Evolutionary conservation across 2,797 vertebrate species (phyloP).

Genomic region (Acomys russatus): DNA sequence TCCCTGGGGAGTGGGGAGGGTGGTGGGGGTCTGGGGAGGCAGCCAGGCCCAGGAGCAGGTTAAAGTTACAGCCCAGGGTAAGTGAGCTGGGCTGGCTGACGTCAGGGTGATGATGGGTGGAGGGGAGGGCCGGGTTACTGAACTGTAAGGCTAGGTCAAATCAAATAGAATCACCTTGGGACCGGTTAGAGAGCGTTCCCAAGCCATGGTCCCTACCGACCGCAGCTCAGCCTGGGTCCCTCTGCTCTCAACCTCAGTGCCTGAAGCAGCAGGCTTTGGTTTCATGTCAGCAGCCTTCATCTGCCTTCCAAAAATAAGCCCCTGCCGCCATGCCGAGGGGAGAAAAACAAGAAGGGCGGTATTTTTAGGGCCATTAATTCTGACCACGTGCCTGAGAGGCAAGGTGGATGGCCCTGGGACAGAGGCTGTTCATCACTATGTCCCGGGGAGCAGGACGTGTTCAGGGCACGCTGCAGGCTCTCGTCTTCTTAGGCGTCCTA

Average conservation of each 20-base stretch:
- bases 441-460: slow-evolving; percentile 92
- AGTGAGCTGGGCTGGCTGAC: slow-evolving; percentile 90
- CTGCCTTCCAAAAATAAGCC: slow-evolving; percentile 98
- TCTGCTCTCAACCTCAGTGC: slow-evolving; percentile 87
- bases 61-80: slow-evolving; percentile 89
- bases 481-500: slow-evolving; percentile 93
- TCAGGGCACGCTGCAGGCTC: slow-evolving; percentile 93
- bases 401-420: slow-evolving; percentile 96
- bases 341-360: slow-evolving; percentile 98
- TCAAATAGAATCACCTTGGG: slow-evolving; percentile 84
- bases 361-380: slow-evolving; percentile 99
- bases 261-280: slow-evolving; percentile 91
- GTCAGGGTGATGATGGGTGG: slow-evolving; percentile 92
- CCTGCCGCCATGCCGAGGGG: slow-evolving; percentile 96
- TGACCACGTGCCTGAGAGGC: slow-evolving; percentile 97
- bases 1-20: slow-evolving; percentile 70
- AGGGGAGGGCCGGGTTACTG: slow-evolving; percentile 83
- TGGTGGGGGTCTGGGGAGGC: slow-evolving; percentile 75
- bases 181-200: slow-evolving; percentile 86
- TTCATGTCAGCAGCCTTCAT: slow-evolving; percentile 95
- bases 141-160: slow-evolving; percentile 89
- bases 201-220: slow-evolving; percentile 95
- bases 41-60: slow-evolving; percentile 84
- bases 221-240: slow-evolving; percentile 89
- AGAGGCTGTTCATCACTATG: slow-evolving; percentile 97